Evolutionary conservation across 2,888 invertebrate genomes (phyloP).

Genomic region (Drosophila kanekoi): DNA sequence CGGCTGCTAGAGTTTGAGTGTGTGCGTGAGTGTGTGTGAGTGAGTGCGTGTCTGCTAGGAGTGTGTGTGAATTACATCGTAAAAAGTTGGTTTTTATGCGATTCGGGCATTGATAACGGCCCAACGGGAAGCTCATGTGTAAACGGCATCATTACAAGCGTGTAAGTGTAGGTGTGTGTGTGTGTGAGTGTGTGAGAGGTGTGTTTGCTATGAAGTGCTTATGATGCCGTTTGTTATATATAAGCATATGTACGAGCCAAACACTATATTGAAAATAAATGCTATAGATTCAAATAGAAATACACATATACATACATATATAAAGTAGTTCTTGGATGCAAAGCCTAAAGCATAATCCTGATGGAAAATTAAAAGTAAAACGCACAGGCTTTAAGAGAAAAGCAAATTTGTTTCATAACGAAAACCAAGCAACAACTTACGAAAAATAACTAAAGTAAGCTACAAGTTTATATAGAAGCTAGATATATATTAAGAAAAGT

Average conservation of each 20-base stretch:
- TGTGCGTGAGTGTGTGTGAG: conserved; percentile 13
- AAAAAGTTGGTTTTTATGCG: conserved; percentile 75
- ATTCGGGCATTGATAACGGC: conserved; percentile 74
- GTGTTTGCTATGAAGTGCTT: conserved; percentile 65
- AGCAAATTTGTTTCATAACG: conserved; percentile 4
- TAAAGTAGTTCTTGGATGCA: conserved; percentile 34
- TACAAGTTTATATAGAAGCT: conserved; percentile 4
- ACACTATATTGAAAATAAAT: conserved; percentile 42
- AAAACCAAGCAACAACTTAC: neutral
- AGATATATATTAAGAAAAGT: conserved; percentile 13
- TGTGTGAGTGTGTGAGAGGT: conserved; percentile 28
- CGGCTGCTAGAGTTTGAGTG: conserved; percentile 18
- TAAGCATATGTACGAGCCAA: conserved; percentile 21
- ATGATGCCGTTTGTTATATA: conserved; percentile 59
- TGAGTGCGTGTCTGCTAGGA: conserved; percentile 20
- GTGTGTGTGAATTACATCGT: conserved; percentile 76
- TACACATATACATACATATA: conserved; percentile 8
- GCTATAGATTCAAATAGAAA: conserved; percentile 1
- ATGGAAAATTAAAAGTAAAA: conserved; percentile 20
- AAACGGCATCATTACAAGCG: conserved; percentile 68
- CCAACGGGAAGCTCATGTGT: conserved; percentile 74
- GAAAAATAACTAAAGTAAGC: conserved; percentile 10
- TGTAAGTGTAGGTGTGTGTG: conserved; percentile 26
- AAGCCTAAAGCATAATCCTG: neutral
- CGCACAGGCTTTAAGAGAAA: conserved; percentile 8